A percentile compares a stretch with the other conserved stretches of the same genome.
phyloP scores from a whole-genome alignment of 2,888 invertebrate genomes.

The Pemphredon lugubris region DNA sequence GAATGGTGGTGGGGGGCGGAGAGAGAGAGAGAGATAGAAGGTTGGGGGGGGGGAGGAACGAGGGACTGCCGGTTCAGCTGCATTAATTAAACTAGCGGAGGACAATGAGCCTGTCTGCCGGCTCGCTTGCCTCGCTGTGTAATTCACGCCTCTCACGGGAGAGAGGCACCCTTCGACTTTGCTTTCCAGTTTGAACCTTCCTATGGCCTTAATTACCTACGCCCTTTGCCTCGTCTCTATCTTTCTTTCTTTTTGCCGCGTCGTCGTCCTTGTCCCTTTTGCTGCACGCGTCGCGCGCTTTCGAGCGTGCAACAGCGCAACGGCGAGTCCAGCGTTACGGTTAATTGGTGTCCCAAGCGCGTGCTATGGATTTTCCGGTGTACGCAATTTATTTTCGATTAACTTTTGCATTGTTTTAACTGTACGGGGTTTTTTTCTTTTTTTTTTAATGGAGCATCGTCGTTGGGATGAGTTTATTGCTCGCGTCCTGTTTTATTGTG shows the following conservation, averaged over 20 bases:
- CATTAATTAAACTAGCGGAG: conserved; percentile 80
- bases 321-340: too few relatives aligned
- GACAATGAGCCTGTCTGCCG: conserved; percentile 79
- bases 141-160: conserved; percentile 74
- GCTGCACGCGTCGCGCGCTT: background rate
- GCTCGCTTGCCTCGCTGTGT: conserved; percentile 70
- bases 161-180: conserved; percentile 71
- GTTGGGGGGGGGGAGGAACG: conserved; percentile 18
- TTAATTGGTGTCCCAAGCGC: too few relatives aligned
- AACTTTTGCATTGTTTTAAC: too few relatives aligned
- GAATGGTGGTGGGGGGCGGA: conserved; percentile 6
- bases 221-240: conserved; percentile 49
- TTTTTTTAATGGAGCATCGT: too few relatives aligned
- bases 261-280: conserved; percentile 15
- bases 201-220: conserved; percentile 64
- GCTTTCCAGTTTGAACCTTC: conserved; percentile 74
- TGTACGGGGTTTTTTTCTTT: too few relatives aligned
- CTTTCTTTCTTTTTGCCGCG: conserved; percentile 40
- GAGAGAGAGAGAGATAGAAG: too few relatives aligned
- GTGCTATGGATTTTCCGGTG: too few relatives aligned
- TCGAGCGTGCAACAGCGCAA: background rate
- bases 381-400: too few relatives aligned
- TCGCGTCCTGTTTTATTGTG: too few relatives aligned
- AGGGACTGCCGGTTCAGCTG: conserved; percentile 72
- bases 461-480: too few relatives aligned